A percentile compares a stretch with the other conserved stretches of the same genome.
phyloP scores from a whole-genome alignment of 1,140 invertebrate genomes.

The Rhyzopertha dominica region DNA sequence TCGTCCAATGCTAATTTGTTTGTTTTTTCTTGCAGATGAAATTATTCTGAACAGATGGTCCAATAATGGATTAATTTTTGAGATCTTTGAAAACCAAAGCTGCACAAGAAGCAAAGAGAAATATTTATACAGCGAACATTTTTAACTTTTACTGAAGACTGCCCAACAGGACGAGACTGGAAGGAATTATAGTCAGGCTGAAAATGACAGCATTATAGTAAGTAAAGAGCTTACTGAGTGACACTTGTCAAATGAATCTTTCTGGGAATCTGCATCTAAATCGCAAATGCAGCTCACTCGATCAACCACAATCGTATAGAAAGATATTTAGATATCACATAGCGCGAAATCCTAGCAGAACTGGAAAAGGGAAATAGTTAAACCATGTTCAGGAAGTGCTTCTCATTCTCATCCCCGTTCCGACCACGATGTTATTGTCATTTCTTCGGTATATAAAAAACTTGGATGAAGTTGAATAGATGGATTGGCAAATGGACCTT shows the following conservation, averaged over 20 bases:
- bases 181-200: conserved; percentile 15
- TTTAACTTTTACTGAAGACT: conserved; percentile 23
- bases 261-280: too few relatives aligned
- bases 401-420: too few relatives aligned
- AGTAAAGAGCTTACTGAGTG: too few relatives aligned
- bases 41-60: conserved; percentile 8
- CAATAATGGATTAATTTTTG: conserved; percentile 21
- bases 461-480: too few relatives aligned
- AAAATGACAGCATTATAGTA: neutral
- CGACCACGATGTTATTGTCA: too few relatives aligned
- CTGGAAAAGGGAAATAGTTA: too few relatives aligned
- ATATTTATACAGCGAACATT: conserved; percentile 22
- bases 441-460: too few relatives aligned
- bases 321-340: too few relatives aligned
- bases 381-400: too few relatives aligned
- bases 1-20: conserved; percentile 17
- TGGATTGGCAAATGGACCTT: too few relatives aligned
- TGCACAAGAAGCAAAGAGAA: conserved; percentile 30
- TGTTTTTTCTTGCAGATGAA: conserved; percentile 10
- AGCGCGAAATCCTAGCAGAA: too few relatives aligned
- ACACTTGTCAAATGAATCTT: conserved; percentile 6
- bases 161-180: conserved; percentile 27
- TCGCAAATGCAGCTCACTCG: too few relatives aligned
- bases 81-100: conserved; percentile 22
- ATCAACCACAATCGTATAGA: conserved; percentile 6